Evolutionary conservation across 2,113 vertebrate genomes (phyloP).

Genomic region (Corvus moneduloides): DNA sequence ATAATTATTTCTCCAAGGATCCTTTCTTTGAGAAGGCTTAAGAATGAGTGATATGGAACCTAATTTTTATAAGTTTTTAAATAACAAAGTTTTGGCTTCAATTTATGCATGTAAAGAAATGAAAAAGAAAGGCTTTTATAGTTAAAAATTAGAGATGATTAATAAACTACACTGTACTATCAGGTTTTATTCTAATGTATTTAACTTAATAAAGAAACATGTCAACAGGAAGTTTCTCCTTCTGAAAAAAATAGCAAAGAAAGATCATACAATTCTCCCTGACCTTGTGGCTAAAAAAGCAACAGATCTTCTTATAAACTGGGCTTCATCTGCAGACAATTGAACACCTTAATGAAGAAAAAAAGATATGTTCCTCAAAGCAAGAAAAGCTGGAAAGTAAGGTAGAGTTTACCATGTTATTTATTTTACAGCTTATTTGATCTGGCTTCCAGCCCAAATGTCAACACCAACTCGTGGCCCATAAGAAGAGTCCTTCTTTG

Average conservation of each 20-base stretch:
- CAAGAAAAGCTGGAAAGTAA: neutral
- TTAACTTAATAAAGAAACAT: neutral
- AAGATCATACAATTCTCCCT: accelerated
- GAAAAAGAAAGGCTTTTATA: neutral
- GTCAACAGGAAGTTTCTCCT: neutral
- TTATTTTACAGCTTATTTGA: neutral
- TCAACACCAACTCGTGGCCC: neutral
- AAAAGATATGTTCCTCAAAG: neutral
- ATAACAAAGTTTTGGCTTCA: neutral
- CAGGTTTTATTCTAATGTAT: neutral
- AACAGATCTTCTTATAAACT: neutral
- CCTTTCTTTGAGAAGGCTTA: neutral
- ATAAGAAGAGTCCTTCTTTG: neutral
- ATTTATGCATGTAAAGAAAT: neutral
- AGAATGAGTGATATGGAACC: neutral
- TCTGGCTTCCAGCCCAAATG: neutral
- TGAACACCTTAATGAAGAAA: neutral
- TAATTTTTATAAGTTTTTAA: neutral
- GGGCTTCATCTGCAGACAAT: neutral
- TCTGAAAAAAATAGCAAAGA: neutral
- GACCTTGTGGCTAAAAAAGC: neutral
- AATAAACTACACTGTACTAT: neutral
- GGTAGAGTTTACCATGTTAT: neutral
- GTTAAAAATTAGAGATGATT: neutral
- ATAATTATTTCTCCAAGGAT: neutral